Evolutionary conservation across 1,140 invertebrate genomes (phyloP).

Genomic region (Yoshiicerus persimilis): DNA sequence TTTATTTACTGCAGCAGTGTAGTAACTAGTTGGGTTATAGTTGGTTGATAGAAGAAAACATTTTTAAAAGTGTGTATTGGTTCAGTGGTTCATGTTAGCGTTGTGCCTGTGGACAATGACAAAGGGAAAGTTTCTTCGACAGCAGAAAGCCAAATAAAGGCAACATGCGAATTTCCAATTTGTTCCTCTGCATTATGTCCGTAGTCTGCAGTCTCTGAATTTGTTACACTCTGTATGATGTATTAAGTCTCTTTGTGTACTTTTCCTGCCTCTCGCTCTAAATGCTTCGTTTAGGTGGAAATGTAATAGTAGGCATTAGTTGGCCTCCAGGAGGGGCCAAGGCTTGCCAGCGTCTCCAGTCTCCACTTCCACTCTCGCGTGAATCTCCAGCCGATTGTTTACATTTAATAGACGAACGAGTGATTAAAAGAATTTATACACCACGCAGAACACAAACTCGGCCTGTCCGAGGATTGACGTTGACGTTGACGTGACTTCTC

Average conservation of each 20-base stretch:
- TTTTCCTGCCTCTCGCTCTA: too few species aligned
- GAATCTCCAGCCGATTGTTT: not conserved
- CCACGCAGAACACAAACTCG: not conserved
- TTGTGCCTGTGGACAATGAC: not conserved
- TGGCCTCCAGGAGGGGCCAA: too few species aligned
- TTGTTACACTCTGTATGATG: too few species aligned
- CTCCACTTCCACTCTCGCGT: not conserved
- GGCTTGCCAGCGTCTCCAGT: too few species aligned
- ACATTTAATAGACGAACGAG: not conserved
- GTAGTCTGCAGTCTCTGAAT: not conserved
- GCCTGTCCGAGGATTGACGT: not conserved
- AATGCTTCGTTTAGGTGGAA: too few species aligned
- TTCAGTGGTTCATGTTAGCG: not conserved
- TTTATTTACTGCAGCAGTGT: not conserved
- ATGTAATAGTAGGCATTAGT: too few species aligned
- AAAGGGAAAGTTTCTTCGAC: not conserved
- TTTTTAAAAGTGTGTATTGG: not conserved
- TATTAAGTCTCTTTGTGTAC: too few species aligned
- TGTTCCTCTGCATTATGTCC: not conserved
- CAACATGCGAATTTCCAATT: conserved; percentile 17
- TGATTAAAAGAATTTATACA: not conserved
- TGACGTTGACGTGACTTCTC: not conserved
- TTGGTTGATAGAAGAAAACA: not conserved
- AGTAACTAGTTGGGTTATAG: not conserved
- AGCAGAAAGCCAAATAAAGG: not conserved